Evolutionary conservation across 2,888 invertebrate species (phyloP), one percentile per base, ranked within the genome.

Genomic region (Drosophila pegasa): DNA sequence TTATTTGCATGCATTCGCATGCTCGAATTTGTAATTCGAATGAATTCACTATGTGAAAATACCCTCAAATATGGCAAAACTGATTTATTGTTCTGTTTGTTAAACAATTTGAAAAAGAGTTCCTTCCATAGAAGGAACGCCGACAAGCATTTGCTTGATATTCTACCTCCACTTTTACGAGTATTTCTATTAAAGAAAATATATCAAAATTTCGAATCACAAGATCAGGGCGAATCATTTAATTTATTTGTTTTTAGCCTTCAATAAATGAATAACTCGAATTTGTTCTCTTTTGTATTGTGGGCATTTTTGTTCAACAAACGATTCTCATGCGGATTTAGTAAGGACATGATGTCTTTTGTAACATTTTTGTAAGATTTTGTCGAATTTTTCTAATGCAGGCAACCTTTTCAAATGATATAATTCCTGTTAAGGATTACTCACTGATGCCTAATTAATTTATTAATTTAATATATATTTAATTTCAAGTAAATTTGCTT

Each of bases 41-140:
- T 37, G 38, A 29, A 57, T 38, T 9, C 55, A 14, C 29, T 20
- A 45, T 47, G 31, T 31, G 29, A 47, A 47, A 47, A 47, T 47
- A 29, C 18, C 18, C 18, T 47, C 12, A 27, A 45, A 48, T 18
- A 48, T 31, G 31, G 20, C 5, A 12, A 25, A 16, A 38, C 35
- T n/a, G 38, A 29, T 47, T n/a, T 33, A 33, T 22, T 8, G 10
- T 22, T 10, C 5, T 50, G 20, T 33, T 50, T 50, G 33, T n/a
- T n/a, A 33, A 9, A 10, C n/a, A n/a, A 50, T 20, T 45, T 27
- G 3, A 27, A 10, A 10, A 9, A 25, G 4, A 10, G 25, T 16
- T 5, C n/a, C n/a, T 20, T 4, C n/a, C 5, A 48, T n/a, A 48
- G n/a, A n/a, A n/a, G n/a, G n/a, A n/a, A n/a, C n/a, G n/a, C n/a